Evolutionary conservation across 37 sponge, comb jelly and placozoan genomes (phyloP).

Genomic region (Cladorhizidae sp.): DNA sequence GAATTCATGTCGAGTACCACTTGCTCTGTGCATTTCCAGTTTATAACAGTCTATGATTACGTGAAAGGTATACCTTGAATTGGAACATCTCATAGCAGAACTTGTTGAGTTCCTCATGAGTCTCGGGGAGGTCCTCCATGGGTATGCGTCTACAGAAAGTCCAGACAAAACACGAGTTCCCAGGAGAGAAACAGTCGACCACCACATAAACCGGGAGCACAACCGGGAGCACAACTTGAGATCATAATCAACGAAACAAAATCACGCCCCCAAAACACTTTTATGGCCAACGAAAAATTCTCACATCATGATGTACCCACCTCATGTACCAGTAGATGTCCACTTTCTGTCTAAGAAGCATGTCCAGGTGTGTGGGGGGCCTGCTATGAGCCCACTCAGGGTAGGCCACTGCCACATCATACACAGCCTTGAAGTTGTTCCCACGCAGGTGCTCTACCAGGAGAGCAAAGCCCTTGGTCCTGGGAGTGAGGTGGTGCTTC

Average conservation of each 20-base stretch:
- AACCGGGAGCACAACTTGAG: not conserved
- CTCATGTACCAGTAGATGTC: constrained; percentile 50
- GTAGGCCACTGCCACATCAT: constrained; percentile 67
- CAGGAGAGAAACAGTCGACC: no score
- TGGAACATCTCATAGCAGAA: constrained; percentile 58
- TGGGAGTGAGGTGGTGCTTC: constrained; percentile 77
- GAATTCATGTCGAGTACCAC: no score
- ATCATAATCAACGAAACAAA: not conserved
- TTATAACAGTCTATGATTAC: no score
- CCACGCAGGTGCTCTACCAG: constrained; percentile 43
- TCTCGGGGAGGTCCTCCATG: constrained; percentile 44
- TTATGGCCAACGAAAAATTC: not conserved
- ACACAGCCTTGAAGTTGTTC: constrained; percentile 37
- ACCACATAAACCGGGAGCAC: not conserved
- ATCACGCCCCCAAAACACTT: not conserved
- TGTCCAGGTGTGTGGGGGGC: constrained; percentile 26
- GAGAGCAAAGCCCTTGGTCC: constrained; percentile 76
- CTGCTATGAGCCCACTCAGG: constrained; percentile 7
- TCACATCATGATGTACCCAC: constrained; percentile 4
- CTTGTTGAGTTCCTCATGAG: constrained; percentile 42
- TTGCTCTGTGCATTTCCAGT: no score
- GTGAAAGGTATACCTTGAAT: constrained; percentile 51
- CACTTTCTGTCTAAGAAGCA: constrained; percentile 27
- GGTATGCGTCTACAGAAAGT: constrained; percentile 43
- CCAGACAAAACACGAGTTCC: not conserved